A percentile compares a stretch with the other conserved stretches of the same genome.
phyloP scores from a whole-genome alignment of 2,113 vertebrate species.

The Tetraodon nigroviridis region DNA sequence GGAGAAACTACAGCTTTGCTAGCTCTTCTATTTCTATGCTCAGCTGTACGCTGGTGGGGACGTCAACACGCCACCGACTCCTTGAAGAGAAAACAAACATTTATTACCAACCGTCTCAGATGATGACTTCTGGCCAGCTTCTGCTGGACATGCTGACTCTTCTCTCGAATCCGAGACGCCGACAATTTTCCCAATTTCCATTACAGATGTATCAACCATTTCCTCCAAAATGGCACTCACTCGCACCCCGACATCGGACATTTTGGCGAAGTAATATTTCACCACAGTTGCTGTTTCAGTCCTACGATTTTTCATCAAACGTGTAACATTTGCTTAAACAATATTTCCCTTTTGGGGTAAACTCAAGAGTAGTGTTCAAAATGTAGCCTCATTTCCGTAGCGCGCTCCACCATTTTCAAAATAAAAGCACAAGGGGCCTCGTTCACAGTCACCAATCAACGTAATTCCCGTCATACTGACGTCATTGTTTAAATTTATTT shows the following conservation, averaged over 20 bases:
- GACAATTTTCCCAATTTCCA: constrained; percentile 56
- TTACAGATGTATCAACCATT: constrained; percentile 44
- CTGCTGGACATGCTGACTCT: not conserved
- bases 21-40: constrained; percentile 62
- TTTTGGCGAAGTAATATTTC: not conserved
- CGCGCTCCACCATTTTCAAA: constrained; percentile 33
- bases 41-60: constrained; percentile 13
- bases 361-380: not conserved
- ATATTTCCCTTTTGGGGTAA: not conserved
- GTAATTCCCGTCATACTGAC: too few species aligned
- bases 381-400: not conserved
- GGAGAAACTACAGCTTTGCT: constrained; percentile 15
- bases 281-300: not conserved
- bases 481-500: too few species aligned
- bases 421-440: constrained; percentile 17
- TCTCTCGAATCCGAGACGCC: constrained; percentile 6
- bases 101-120: constrained; percentile 26
- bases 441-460: not conserved
- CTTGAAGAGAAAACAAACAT: not conserved
- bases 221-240: constrained; percentile 56
- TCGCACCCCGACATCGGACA: constrained; percentile 52
- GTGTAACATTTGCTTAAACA: too few species aligned
- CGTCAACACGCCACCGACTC: not conserved
- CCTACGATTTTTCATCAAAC: not conserved
- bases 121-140: not conserved